Base-by-base conservation (phyloP, 2,113 vertebrate species). In the Ramphastos sulfuratus region DNA sequence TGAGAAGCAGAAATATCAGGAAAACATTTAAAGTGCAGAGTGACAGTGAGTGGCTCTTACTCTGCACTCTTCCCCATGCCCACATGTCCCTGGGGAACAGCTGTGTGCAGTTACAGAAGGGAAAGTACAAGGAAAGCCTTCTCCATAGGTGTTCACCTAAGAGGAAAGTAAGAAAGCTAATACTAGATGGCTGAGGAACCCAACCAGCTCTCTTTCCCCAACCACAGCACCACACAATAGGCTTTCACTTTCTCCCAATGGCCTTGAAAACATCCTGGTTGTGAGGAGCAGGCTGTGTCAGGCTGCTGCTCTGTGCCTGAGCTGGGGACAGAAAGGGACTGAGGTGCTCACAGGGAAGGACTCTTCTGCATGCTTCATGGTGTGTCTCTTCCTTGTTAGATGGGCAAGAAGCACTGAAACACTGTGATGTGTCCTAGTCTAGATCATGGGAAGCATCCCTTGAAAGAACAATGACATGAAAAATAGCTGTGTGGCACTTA, bases 211-310 rank as follows among this genome's bases (percentile, higher is more conserved):
- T 48, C 46, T 77, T 73, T 8, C 33, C 44, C 28, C 65, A 83
- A 60, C 60, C 91, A 70, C 80, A 94, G 88, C 48, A 72, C 24
- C 20, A 1, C 90, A 87, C 55, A 31, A 15, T 13, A 79, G 33
- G 63, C 52, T 93, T 94, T 90, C 92, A 96, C 85, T 92, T 87
- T 92, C 87, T 87, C 74, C 76, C 52, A 60, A 18, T 59, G 39
- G 50, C 60, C 80, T 79, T 85, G 60, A 66, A 48, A 64, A 61
- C 61, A 66, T 58, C 90, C 73, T 58, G 50, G 33, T 23, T 39
- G 46, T 46, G 56, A 66, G 78, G 71, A 86, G 54, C 82, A 48
- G 55, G 12, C 8, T 65, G 55, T 74, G 67, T 37, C 0, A 0
- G 73, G 76, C 55, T 69, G 74, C 59, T 6, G 64, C 82, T 81